Conservation (phyloP, 2,797 vertebrate species). For the Megalops cyprinoides region DNA sequence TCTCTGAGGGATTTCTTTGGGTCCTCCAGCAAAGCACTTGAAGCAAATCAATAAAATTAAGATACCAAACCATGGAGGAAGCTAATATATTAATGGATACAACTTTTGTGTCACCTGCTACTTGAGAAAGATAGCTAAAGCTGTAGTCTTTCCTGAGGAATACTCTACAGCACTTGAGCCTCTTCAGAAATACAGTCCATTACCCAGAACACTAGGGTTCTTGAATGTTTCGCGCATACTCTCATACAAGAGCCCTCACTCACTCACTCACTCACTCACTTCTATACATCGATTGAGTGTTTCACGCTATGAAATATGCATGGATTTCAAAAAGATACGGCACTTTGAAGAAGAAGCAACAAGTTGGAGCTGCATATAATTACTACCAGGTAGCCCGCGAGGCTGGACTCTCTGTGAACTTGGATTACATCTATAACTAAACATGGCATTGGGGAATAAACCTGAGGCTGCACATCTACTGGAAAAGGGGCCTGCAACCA, state of each 20-base stretch:
- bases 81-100: conserved; percentile 2
- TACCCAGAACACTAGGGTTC: not conserved
- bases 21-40: not conserved
- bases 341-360: not conserved
- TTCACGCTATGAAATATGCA: not conserved
- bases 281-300: not conserved
- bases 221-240: not conserved
- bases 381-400: not conserved
- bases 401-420: conserved; percentile 7
- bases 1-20: not conserved
- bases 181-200: not conserved
- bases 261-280: not conserved
- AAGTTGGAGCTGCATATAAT: not conserved
- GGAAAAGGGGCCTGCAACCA: not conserved
- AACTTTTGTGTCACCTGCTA: not conserved
- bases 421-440: not conserved
- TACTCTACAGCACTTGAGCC: not conserved
- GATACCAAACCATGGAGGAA: conserved; percentile 4
- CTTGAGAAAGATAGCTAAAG: not conserved
- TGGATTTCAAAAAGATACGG: not conserved
- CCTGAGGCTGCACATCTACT: not conserved
- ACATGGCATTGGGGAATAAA: not conserved
- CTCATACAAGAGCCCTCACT: not conserved
- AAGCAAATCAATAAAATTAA: conserved; percentile 23
- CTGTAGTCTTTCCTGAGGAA: not conserved